A percentile compares a stretch with the other conserved stretches of the same genome.
These are phyloP conservation scores for Bombus impatiens DNA, from an alignment of 1,140 invertebrate genomes.

Conservation along the genomic window DNA sequence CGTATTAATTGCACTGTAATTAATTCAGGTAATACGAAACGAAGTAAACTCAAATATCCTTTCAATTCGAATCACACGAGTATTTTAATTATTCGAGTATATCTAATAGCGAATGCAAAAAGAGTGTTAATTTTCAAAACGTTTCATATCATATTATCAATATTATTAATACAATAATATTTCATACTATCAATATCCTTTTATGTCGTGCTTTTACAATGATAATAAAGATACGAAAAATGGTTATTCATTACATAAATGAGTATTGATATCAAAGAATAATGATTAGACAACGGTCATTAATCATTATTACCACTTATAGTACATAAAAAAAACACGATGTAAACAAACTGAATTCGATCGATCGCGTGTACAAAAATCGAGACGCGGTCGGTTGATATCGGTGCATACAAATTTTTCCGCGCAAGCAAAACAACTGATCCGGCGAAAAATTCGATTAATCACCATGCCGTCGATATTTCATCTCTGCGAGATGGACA, in stretches of 20 bases:
- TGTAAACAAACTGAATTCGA: not conserved
- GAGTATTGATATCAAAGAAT: not conserved
- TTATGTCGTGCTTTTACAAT: not conserved
- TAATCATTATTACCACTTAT: not conserved
- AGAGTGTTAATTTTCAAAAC: too few species aligned
- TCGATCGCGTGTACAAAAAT: not conserved
- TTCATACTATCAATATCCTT: too few species aligned
- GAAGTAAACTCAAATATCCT: too few species aligned
- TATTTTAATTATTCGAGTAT: too few species aligned
- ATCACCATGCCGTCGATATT: constrained; percentile 33
- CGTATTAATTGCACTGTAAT: too few species aligned
- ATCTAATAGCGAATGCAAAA: too few species aligned
- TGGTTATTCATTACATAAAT: not conserved
- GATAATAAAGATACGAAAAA: not conserved
- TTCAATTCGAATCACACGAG: too few species aligned
- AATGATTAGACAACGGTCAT: not conserved
- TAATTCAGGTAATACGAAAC: too few species aligned
- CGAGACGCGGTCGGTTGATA: constrained; percentile 11
- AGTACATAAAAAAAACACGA: not conserved
- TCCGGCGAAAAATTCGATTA: constrained; percentile 42
- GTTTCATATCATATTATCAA: too few species aligned
- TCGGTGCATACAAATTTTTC: constrained; percentile 2
- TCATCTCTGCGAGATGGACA: constrained; percentile 39
- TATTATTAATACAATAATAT: too few species aligned
- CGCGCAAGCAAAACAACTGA: constrained; percentile 5